Evolutionary conservation across 2,888 invertebrate species (phyloP).

Genomic region (Megastigmus dorsalis): DNA sequence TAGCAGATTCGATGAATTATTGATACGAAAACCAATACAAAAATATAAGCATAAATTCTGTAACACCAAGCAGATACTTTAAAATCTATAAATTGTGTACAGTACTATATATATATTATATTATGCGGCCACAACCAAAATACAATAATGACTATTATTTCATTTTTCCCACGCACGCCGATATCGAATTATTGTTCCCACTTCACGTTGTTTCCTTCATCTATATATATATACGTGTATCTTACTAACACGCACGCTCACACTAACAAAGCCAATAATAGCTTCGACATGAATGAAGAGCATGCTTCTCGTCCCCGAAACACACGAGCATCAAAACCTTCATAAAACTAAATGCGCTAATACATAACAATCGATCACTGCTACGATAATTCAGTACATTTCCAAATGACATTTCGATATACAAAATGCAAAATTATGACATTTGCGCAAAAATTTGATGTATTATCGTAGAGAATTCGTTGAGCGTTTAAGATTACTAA

Average conservation of each 20-base stretch:
- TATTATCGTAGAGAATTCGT: constrained; percentile 33
- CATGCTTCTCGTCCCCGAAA: constrained; percentile 14
- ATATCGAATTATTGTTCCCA: neutral
- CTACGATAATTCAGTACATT: neutral
- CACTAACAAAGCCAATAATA: constrained; percentile 3
- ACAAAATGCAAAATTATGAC: neutral
- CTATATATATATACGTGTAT: neutral
- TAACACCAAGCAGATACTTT: neutral
- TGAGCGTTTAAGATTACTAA: constrained; percentile 21
- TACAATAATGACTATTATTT: neutral
- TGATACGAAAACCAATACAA: too few relatives aligned
- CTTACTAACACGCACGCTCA: constrained; percentile 20
- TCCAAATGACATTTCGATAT: neutral
- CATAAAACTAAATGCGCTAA: neutral
- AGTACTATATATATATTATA: neutral
- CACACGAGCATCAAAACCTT: neutral
- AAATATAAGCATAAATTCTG: too few relatives aligned
- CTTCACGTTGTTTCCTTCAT: too few relatives aligned
- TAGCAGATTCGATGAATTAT: too few relatives aligned
- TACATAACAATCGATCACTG: neutral
- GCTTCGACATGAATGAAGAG: constrained; percentile 26
- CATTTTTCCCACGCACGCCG: neutral
- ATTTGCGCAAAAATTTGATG: constrained; percentile 18
- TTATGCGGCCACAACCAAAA: too few relatives aligned
- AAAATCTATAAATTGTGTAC: neutral